Evolutionary conservation across 1,140 invertebrate species (phyloP).

Genomic region (Hylyphantes graminicola): DNA sequence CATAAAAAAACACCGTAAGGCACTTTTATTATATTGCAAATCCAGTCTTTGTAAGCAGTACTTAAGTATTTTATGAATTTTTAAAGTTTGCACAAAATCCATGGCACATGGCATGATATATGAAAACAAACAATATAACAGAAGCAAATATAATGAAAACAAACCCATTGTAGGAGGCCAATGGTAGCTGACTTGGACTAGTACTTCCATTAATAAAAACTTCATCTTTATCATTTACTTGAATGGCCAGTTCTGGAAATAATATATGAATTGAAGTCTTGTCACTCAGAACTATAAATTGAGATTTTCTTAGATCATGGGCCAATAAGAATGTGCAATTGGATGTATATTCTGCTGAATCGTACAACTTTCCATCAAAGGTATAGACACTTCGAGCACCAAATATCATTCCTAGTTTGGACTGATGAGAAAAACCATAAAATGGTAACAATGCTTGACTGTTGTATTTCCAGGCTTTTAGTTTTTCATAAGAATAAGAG

Average conservation of each 20-base stretch:
- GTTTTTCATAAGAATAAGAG: neutral
- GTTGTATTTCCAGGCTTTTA: neutral
- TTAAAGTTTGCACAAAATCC: too few relatives aligned
- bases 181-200: slow-evolving; percentile 14
- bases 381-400: slow-evolving; percentile 41
- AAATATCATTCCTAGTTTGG: slow-evolving; percentile 50
- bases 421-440: neutral
- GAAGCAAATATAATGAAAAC: neutral
- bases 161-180: slow-evolving; percentile 47
- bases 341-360: slow-evolving; percentile 11
- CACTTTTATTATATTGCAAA: too few relatives aligned
- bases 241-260: slow-evolving; percentile 48
- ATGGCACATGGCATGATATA: too few relatives aligned
- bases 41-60: too few relatives aligned
- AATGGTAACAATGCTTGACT: too few relatives aligned
- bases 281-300: slow-evolving; percentile 24
- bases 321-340: slow-evolving; percentile 43
- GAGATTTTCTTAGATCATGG: slow-evolving; percentile 30
- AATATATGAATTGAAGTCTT: slow-evolving; percentile 40
- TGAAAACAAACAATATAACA: neutral
- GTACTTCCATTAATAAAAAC: slow-evolving; percentile 48
- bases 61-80: too few relatives aligned
- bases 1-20: too few relatives aligned
- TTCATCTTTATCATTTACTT: slow-evolving; percentile 25
- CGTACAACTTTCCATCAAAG: slow-evolving; percentile 46